phyloP scores from a whole-genome alignment of 2,797 vertebrate species.

The Hapalemur alaotrensis region DNA sequence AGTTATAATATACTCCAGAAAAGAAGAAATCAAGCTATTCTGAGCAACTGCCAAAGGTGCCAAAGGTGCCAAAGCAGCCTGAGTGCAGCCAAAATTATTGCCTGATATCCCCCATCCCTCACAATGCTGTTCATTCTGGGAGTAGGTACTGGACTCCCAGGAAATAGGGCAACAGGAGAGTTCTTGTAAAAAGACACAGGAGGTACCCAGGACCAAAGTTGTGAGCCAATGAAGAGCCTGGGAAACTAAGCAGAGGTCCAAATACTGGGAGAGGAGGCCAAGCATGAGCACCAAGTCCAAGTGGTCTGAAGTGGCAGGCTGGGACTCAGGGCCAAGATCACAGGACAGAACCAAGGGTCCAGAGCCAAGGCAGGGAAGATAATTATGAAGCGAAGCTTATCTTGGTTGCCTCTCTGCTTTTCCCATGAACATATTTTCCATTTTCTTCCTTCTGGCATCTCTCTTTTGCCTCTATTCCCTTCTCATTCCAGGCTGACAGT shows the following conservation, averaged over 20 bases:
- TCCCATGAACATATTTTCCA: neutral
- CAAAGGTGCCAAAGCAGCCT: neutral
- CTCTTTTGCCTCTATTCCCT: neutral
- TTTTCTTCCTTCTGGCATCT: neutral
- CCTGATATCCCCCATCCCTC: neutral
- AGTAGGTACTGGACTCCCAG: neutral
- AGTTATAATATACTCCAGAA: neutral
- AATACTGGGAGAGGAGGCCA: neutral
- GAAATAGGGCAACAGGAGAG: neutral
- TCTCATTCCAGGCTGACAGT: constrained; percentile 21
- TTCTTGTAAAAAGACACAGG: neutral
- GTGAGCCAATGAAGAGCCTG: neutral
- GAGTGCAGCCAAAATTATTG: neutral
- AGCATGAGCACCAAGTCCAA: neutral
- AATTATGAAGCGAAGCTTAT: neutral
- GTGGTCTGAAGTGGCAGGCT: neutral
- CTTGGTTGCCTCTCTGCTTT: neutral
- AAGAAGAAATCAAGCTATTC: neutral
- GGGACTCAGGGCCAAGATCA: constrained; percentile 10
- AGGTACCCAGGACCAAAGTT: neutral
- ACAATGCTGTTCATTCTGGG: neutral
- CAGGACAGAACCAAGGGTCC: neutral
- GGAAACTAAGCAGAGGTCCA: neutral
- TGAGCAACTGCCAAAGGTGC: neutral
- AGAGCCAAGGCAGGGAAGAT: neutral